phyloP scores from a whole-genome alignment of 2,797 vertebrate genomes.

The Moxostoma hubbsi region DNA sequence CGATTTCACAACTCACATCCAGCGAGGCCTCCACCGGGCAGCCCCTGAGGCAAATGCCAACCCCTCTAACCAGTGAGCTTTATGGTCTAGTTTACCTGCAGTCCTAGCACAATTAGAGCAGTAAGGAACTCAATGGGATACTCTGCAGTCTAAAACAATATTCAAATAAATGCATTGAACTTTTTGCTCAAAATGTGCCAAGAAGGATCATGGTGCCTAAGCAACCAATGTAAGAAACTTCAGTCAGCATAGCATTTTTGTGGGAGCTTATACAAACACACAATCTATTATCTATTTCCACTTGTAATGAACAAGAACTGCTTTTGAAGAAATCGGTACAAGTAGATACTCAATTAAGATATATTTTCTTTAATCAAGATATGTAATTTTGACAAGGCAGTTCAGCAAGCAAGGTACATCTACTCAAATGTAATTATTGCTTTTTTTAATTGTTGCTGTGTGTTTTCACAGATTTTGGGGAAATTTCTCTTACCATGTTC shows the following conservation, averaged over 20 bases:
- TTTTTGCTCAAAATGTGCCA: conserved; percentile 78
- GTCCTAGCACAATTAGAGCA: conserved; percentile 83
- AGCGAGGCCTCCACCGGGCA: conserved; percentile 95
- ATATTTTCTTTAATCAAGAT: conserved; percentile 64
- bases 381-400: conserved; percentile 70
- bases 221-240: conserved; percentile 84
- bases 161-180: conserved; percentile 60
- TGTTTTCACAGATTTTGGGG: conserved; percentile 46
- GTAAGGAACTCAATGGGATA: conserved; percentile 70
- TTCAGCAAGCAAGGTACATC: conserved; percentile 74
- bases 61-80: conserved; percentile 55
- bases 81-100: conserved; percentile 74
- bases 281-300: conserved; percentile 78
- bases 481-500: conserved; percentile 55
- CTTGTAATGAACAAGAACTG: conserved; percentile 76
- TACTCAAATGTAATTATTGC: conserved; percentile 50
- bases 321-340: conserved; percentile 81
- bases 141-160: conserved; percentile 33
- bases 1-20: conserved; percentile 99
- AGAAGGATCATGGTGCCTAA: conserved; percentile 93
- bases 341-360: conserved; percentile 63
- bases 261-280: conserved; percentile 46
- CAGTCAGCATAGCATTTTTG: conserved; percentile 82
- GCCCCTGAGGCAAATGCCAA: conserved; percentile 60
- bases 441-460: conserved; percentile 57